phyloP scores from a whole-genome alignment of 2,113 vertebrate genomes.

The Oceanodroma tethys region DNA sequence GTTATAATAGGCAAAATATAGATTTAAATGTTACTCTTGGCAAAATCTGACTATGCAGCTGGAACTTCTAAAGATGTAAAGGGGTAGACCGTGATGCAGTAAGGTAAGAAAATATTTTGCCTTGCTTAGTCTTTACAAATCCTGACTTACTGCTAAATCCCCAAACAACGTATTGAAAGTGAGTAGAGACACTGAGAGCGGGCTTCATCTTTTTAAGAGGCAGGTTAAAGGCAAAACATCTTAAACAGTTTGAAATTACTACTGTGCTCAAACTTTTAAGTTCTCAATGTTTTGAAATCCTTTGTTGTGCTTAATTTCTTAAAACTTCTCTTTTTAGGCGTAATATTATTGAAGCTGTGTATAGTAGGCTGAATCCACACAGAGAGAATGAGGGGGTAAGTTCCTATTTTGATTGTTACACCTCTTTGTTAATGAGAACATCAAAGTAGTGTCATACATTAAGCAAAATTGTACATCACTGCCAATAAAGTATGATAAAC shows the following conservation, averaged over 20 bases:
- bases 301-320: not conserved
- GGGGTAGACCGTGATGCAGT: not conserved
- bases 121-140: not conserved
- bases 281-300: not conserved
- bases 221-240: not conserved
- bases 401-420: constrained; percentile 59
- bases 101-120: not conserved
- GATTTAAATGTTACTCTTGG: not conserved
- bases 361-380: constrained; percentile 95
- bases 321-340: constrained; percentile 77
- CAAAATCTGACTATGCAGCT: not conserved
- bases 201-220: not conserved
- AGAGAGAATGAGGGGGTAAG: constrained; percentile 97
- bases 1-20: not conserved
- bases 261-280: not conserved
- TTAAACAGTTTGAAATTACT: not conserved
- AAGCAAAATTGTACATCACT: not conserved
- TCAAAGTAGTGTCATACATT: not conserved
- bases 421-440: not conserved
- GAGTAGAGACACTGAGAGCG: not conserved
- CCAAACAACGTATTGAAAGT: not conserved
- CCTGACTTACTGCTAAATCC: not conserved
- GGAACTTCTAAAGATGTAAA: not conserved
- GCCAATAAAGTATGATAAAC: not conserved
- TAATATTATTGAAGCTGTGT: constrained; percentile 96